phyloP scores from a whole-genome alignment of 2,888 invertebrate genomes.

The Thera britannica region DNA sequence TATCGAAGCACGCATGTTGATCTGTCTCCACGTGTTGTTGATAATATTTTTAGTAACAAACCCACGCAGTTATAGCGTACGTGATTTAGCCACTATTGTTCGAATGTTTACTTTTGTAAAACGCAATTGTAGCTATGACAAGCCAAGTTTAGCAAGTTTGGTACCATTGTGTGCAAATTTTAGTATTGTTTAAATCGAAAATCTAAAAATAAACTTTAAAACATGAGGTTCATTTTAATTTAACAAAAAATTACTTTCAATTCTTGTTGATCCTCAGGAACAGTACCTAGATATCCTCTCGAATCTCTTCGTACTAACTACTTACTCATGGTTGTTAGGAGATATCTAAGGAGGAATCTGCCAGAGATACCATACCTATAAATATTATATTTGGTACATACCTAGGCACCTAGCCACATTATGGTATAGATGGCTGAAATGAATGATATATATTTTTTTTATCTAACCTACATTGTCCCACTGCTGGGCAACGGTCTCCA shows the following conservation, averaged over 20 bases:
- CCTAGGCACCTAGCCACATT: too few species aligned
- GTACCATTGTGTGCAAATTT: conserved; percentile 31
- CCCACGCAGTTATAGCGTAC: conserved; percentile 69
- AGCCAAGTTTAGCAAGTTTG: conserved; percentile 22
- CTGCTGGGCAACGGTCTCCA: too few species aligned
- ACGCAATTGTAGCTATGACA: conserved; percentile 42
- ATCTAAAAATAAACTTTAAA: background rate
- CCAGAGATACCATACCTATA: too few species aligned
- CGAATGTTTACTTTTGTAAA: conserved; percentile 45
- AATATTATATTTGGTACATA: too few species aligned
- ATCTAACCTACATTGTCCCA: too few species aligned
- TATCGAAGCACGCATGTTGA: conserved; percentile 36
- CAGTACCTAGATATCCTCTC: too few species aligned
- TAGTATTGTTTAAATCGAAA: conserved; percentile 35
- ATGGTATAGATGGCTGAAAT: too few species aligned
- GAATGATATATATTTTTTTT: too few species aligned
- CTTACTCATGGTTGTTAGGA: too few species aligned
- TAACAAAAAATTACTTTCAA: background rate
- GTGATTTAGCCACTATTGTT: conserved; percentile 55
- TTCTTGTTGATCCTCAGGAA: too few species aligned
- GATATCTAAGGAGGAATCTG: too few species aligned
- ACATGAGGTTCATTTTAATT: background rate
- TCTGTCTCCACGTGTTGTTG: conserved; percentile 79
- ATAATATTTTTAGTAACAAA: conserved; percentile 74
- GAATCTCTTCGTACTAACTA: too few species aligned